phyloP scores from a whole-genome alignment of 1,140 invertebrate genomes.

The Stenopsyche tienmushanensis region DNA sequence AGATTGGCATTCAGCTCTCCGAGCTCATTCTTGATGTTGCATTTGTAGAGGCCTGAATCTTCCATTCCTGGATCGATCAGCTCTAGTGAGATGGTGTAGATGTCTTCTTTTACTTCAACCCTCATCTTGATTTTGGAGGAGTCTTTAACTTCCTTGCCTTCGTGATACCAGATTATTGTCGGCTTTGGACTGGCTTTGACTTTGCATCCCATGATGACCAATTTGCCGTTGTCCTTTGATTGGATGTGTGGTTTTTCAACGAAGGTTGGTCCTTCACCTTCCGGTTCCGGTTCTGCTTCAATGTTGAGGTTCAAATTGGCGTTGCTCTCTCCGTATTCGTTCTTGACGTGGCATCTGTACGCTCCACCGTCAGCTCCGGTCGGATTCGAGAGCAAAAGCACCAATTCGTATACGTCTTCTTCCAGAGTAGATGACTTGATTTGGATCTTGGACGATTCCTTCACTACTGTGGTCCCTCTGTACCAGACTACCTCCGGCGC shows the following conservation, averaged over 20 bases:
- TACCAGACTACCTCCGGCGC: slow-evolving; percentile 89
- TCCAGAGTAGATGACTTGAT: slow-evolving; percentile 73
- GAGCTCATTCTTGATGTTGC: slow-evolving; percentile 93
- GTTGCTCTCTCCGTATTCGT: slow-evolving; percentile 96
- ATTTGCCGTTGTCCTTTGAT: slow-evolving; percentile 91
- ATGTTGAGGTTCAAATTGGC: slow-evolving; percentile 98
- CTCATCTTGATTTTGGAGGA: slow-evolving; percentile 76
- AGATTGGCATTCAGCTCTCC: slow-evolving; percentile 97
- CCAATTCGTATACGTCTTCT: slow-evolving; percentile 86
- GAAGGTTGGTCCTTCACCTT: slow-evolving; percentile 96
- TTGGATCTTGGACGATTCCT: slow-evolving; percentile 83
- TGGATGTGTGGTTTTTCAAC: slow-evolving; percentile 93
- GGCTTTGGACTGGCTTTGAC: slow-evolving; percentile 93
- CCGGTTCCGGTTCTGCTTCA: slow-evolving; percentile 87
- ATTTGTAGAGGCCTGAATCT: slow-evolving; percentile 97
- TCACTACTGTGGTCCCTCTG: slow-evolving; percentile 81
- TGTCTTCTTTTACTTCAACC: slow-evolving; percentile 78
- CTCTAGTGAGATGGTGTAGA: slow-evolving; percentile 88
- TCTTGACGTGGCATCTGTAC: slow-evolving; percentile 95
- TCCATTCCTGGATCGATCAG: slow-evolving; percentile 89
- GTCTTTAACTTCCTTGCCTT: slow-evolving; percentile 75
- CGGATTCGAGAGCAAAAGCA: slow-evolving; percentile 83
- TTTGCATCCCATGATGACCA: slow-evolving; percentile 97
- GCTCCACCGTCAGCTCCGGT: slow-evolving; percentile 92
- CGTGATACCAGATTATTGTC: slow-evolving; percentile 89